Conservation (phyloP, 2,113 vertebrate genomes). For the Triplophysa rosa region DNA sequence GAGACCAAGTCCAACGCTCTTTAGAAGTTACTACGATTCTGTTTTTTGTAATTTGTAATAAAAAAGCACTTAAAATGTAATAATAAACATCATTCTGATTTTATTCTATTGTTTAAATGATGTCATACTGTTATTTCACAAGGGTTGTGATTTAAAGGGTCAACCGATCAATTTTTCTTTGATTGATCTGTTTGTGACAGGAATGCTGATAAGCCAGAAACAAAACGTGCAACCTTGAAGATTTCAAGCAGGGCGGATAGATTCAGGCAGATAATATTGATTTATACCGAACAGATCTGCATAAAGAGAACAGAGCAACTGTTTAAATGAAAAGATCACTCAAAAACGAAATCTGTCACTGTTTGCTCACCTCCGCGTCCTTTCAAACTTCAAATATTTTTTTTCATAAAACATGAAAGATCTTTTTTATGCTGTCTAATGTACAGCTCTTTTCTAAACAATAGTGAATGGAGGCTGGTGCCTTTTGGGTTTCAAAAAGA, state of each 20-base stretch:
- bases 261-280: not conserved
- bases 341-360: not conserved
- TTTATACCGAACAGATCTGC: not conserved
- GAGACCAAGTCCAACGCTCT: constrained; percentile 11
- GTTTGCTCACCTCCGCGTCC: not conserved
- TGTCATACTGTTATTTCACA: not conserved
- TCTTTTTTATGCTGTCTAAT: no score
- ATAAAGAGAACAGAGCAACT: not conserved
- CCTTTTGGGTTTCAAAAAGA: not conserved
- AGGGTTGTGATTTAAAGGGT: not conserved
- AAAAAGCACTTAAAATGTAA: no score
- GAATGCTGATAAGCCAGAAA: constrained; percentile 50
- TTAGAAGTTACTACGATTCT: not conserved
- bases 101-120: not conserved
- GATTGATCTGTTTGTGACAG: constrained; percentile 25
- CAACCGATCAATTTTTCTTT: constrained; percentile 43
- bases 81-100: not conserved
- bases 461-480: not conserved
- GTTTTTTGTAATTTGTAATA: not conserved
- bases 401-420: no score
- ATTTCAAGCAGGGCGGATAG: not conserved
- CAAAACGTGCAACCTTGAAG: not conserved
- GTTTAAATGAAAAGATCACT: not conserved
- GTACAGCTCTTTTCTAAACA: no score
- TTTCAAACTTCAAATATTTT: not conserved